Conservation (phyloP, 2,888 invertebrate species). For the Thymelicus acteon region DNA sequence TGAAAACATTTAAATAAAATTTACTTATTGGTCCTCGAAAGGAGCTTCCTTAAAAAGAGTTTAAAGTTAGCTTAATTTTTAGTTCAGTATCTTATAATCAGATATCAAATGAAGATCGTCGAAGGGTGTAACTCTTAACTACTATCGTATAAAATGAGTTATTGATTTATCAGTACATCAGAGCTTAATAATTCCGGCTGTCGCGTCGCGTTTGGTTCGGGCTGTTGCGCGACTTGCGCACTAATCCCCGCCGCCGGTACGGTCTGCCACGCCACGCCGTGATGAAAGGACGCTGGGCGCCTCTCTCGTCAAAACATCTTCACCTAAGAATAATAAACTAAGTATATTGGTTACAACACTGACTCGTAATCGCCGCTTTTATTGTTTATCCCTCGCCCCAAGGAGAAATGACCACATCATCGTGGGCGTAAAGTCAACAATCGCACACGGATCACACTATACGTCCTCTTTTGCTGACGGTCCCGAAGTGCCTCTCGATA, state of each 20-base stretch:
- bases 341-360: constrained; percentile 73
- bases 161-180: constrained; percentile 81
- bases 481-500: constrained; percentile 83
- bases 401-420: constrained; percentile 76
- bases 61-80: neutral
- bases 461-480: constrained; percentile 83
- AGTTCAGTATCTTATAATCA: constrained; percentile 3
- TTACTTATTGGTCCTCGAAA: neutral
- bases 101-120: constrained; percentile 46
- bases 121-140: constrained; percentile 44
- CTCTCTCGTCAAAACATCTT: constrained; percentile 71
- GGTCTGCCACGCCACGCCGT: constrained; percentile 66
- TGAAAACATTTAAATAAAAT: constrained; percentile 24
- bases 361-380: constrained; percentile 80
- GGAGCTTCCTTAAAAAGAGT: neutral
- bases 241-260: constrained; percentile 67
- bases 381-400: constrained; percentile 80
- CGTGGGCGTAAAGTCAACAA: constrained; percentile 82
- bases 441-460: constrained; percentile 76
- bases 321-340: constrained; percentile 77
- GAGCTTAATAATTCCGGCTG: constrained; percentile 74
- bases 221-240: constrained; percentile 66
- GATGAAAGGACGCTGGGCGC: constrained; percentile 55
- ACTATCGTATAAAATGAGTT: constrained; percentile 66
- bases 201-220: constrained; percentile 74